A percentile compares a stretch with the other conserved stretches of the same genome.
These are phyloP conservation scores for Hypsibius dujardini DNA, from an alignment of 1,140 invertebrate genomes.

Conservation along the genomic window DNA sequence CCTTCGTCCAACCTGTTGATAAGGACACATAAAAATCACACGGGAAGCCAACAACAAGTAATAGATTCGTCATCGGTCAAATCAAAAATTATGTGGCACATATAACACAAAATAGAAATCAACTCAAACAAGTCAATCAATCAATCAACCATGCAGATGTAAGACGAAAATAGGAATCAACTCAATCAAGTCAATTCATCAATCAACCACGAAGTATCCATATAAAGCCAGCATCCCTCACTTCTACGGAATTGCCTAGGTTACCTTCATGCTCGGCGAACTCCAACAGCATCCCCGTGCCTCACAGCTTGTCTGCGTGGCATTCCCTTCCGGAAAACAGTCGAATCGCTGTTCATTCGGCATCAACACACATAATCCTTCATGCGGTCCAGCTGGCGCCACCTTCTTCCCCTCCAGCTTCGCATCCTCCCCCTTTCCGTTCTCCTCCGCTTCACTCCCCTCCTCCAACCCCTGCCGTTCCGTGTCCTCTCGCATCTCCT, in stretches of 20 bases:
- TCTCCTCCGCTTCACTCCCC: too few species aligned
- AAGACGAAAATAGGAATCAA: too few species aligned
- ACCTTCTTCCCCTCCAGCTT: too few species aligned
- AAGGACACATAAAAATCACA: neutral
- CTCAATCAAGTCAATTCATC: too few species aligned
- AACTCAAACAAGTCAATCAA: neutral
- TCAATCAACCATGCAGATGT: neutral
- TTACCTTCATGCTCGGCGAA: neutral
- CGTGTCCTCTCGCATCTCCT: too few species aligned
- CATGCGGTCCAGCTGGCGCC: too few species aligned
- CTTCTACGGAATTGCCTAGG: neutral
- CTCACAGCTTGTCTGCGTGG: neutral
- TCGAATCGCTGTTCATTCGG: constrained; percentile 1
- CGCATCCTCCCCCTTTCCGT: too few species aligned
- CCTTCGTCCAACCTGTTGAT: neutral
- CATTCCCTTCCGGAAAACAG: neutral
- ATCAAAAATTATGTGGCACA: neutral
- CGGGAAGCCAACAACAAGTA: neutral
- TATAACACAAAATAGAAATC: neutral
- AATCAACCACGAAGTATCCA: neutral
- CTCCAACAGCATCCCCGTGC: constrained; percentile 9
- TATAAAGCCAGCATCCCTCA: neutral
- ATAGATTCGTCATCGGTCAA: neutral
- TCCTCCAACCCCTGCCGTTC: too few species aligned
- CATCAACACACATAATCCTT: too few species aligned